Evolutionary conservation across 2,113 vertebrate genomes (phyloP), one percentile per base, ranked within the genome.

Genomic region (Ceyx melanurus): DNA sequence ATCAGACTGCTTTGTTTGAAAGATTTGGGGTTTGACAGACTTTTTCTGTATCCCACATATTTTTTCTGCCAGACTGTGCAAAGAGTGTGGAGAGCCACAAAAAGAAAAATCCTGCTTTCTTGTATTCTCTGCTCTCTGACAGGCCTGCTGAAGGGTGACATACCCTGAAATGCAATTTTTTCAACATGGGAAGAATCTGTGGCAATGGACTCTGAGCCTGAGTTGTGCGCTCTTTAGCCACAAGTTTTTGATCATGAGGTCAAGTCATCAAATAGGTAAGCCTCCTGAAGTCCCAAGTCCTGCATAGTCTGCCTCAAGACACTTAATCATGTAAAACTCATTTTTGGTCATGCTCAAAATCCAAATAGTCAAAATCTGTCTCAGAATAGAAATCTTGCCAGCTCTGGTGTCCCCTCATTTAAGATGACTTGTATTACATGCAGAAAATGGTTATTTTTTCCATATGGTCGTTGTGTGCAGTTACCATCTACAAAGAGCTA

Each of bases 271-370:
- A 71, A 35, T 4, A 75, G 5, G 5, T 51, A 67, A 81, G 46
- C 5, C 19, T 15, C 13, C 3, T 4, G 0, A 48, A 3, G 3
- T 9, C 22, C 1, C 19, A 71, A 81, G 20, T 12, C 19, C 23
- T 50, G 22, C 21, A 10, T 10, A 54, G 10, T 22, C 15, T 2
- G 4, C 11, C 11, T 56, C 37, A 58, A 56, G 31, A 22, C 16
- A 28, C 0, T 2, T 48, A 13, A 62, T 8, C 7, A 18, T 21
- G 19, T 84, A 51, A 86, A 80, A 21, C 3, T 58, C 31, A n/a
- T 2, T 62, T 60, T 1, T 3, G 1, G 10, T 25, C 19, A 51
- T 2, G 2, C 0, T 73, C 8, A 75, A 70, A 62, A 58, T 29
- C 10, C 9, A 60, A 70, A 35, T 2, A 58, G 9, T 20, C 11